Percentiles rank a stretch among this genome's conserved stretches.
Evolutionary conservation across 2,797 vertebrate species (phyloP).

Genomic region (Basileuterus tristriatus): DNA sequence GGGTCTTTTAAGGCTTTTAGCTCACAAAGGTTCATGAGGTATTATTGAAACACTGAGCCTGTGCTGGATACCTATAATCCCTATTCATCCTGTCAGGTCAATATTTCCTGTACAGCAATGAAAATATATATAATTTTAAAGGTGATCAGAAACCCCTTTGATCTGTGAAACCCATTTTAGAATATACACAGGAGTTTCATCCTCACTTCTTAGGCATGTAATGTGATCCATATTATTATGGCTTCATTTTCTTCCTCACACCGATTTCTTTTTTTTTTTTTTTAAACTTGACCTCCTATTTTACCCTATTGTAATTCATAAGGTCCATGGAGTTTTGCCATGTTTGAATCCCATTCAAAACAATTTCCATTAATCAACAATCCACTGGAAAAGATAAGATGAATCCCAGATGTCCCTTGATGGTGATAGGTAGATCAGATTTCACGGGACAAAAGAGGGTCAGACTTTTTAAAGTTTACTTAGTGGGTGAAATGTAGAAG

Average conservation of each 20-base stretch:
- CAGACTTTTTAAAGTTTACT: constrained; percentile 62
- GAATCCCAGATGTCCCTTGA: constrained; percentile 74
- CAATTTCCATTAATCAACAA: constrained; percentile 70
- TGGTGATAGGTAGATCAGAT: constrained; percentile 60
- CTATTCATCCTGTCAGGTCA: not conserved
- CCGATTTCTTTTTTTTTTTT: not conserved
- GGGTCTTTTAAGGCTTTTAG: not conserved
- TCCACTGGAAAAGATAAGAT: constrained; percentile 70
- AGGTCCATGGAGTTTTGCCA: constrained; percentile 51
- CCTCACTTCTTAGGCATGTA: not conserved
- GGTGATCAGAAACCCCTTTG: not conserved
- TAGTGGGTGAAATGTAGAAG: constrained; percentile 58
- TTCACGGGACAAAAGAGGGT: constrained; percentile 61
- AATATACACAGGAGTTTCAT: constrained; percentile 13
- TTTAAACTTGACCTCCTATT: constrained; percentile 42
- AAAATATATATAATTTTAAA: constrained; percentile 24
- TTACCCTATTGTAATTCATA: constrained; percentile 63
- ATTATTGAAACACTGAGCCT: not conserved
- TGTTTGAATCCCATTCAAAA: constrained; percentile 67
- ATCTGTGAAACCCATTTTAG: constrained; percentile 4
- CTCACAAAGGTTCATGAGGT: not conserved
- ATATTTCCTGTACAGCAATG: not conserved
- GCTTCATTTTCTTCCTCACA: not conserved
- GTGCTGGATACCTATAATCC: not conserved
- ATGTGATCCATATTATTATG: not conserved